Evolutionary conservation across 2,113 vertebrate genomes (phyloP).

Genomic region (Alces alces): DNA sequence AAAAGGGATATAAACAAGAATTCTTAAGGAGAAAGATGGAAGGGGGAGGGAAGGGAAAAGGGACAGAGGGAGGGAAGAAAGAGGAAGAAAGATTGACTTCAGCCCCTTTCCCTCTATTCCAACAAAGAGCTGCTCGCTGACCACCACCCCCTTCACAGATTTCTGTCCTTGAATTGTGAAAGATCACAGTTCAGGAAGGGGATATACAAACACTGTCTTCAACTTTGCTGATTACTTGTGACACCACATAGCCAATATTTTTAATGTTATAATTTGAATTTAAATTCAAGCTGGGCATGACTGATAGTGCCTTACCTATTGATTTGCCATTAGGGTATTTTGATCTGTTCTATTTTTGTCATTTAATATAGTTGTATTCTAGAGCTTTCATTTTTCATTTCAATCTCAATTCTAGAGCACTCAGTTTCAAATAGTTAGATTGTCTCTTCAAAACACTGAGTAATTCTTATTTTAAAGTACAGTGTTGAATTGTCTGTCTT

Average conservation of each 20-base stretch:
- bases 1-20: neutral
- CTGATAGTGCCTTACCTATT: neutral
- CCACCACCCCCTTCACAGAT: neutral
- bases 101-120: neutral
- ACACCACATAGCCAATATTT: neutral
- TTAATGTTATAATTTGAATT: neutral
- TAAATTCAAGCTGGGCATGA: neutral
- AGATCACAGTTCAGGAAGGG: constrained; percentile 43
- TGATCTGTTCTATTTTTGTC: neutral
- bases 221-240: neutral
- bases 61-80: no score
- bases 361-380: neutral
- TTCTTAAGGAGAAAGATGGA: neutral
- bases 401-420: neutral
- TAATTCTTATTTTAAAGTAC: neutral
- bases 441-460: neutral
- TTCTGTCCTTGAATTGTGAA: constrained; percentile 57
- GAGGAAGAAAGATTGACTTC: neutral
- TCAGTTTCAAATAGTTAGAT: neutral
- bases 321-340: neutral
- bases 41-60: neutral
- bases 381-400: neutral
- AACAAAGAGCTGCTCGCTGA: neutral
- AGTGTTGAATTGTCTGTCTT: neutral
- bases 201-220: constrained; percentile 40